Conservation (phyloP, 2,113 vertebrate species). For the Lophochroa leadbeateri region DNA sequence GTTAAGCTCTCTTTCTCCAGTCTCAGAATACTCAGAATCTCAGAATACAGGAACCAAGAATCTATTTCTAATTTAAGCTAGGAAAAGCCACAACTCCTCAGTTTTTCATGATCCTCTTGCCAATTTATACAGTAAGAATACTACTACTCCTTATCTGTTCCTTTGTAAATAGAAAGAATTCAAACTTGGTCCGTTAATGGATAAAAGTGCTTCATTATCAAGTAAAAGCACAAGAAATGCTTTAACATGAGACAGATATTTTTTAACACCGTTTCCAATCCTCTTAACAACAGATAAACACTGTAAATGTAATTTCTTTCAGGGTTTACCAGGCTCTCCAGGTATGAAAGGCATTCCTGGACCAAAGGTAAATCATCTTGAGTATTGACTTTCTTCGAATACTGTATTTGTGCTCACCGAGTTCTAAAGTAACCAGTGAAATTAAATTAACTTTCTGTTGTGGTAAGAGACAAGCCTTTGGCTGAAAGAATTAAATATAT, state of each 20-base stretch:
- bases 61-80: neutral
- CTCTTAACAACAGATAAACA: neutral
- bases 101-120: neutral
- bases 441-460: neutral
- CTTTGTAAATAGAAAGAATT: neutral
- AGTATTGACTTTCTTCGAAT: neutral
- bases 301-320: slow-evolving; percentile 2
- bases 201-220: neutral
- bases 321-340: slow-evolving; percentile 90
- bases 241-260: neutral
- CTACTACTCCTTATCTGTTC: neutral
- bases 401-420: neutral
- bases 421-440: neutral
- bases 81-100: neutral
- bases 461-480: neutral
- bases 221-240: neutral
- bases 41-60: neutral
- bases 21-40: neutral
- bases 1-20: neutral
- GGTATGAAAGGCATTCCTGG: slow-evolving; percentile 88
- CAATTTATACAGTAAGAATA: neutral
- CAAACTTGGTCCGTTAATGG: neutral
- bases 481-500: neutral
- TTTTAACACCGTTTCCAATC: neutral
- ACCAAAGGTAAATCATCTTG: slow-evolving; percentile 80